These are phyloP conservation scores for Brachyptera putata DNA, from an alignment of 2,888 invertebrate species.

Conservation along the genomic window DNA sequence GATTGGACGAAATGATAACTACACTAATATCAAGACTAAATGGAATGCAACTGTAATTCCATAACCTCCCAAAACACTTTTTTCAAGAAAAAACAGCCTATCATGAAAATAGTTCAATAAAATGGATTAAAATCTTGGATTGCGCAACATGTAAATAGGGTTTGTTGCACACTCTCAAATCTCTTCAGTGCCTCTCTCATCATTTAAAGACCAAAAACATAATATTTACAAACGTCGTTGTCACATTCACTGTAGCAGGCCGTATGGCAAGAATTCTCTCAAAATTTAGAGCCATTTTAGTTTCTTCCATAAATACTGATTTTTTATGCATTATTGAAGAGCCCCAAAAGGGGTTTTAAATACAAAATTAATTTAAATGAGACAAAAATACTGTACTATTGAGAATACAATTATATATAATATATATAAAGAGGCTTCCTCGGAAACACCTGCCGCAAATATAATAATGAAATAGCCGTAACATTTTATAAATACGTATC, in stretches of 20 bases:
- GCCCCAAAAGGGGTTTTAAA: not conserved
- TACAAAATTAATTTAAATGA: not conserved
- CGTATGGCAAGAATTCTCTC: conserved; percentile 11
- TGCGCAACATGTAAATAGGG: no score
- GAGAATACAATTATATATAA: not conserved
- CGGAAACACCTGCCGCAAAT: not conserved
- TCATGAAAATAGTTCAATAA: no score
- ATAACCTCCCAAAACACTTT: no score
- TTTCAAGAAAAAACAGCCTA: no score
- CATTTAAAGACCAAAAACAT: no score
- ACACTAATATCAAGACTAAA: no score
- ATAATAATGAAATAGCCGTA: conserved; percentile 7
- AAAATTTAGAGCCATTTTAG: conserved; percentile 5
- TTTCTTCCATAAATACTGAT: conserved; percentile 1
- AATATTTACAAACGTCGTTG: conserved; percentile 16
- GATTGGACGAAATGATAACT: no score
- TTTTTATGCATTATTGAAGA: no score
- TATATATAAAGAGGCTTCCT: not conserved
- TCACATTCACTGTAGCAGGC: not conserved
- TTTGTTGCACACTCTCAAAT: no score
- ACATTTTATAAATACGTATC: conserved; percentile 10
- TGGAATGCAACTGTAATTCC: no score
- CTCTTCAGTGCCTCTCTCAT: no score
- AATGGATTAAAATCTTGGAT: no score
- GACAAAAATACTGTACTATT: conserved; percentile 18